These are phyloP conservation scores for Pammene fasciana DNA, from an alignment of 2,888 invertebrate genomes.

Conservation along the genomic window DNA sequence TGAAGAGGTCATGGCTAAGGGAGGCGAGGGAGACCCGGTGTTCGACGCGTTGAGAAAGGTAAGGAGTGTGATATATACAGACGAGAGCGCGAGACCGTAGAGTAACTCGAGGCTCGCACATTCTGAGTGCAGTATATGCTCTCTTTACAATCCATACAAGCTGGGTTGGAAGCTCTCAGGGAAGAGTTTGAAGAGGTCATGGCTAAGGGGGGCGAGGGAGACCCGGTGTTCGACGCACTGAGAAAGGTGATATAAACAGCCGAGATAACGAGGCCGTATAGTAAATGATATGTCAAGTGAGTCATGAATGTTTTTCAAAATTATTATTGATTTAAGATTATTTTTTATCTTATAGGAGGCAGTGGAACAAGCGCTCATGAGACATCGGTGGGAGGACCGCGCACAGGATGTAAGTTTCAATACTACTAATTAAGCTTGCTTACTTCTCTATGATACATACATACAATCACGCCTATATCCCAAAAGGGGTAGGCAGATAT, in stretches of 20 bases:
- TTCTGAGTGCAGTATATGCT: too few relatives aligned
- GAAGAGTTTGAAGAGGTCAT: slow-evolving; percentile 68
- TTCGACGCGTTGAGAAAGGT: slow-evolving; percentile 93
- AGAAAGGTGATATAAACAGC: too few relatives aligned
- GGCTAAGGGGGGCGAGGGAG: slow-evolving; percentile 43
- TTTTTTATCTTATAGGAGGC: slow-evolving; percentile 83
- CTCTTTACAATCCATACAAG: slow-evolving; percentile 79
- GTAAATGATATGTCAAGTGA: too few relatives aligned
- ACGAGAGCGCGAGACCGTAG: neutral
- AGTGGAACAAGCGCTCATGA: slow-evolving; percentile 91
- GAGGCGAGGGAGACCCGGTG: slow-evolving; percentile 91
- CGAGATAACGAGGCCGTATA: too few relatives aligned
- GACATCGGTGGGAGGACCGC: slow-evolving; percentile 98
- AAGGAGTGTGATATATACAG: neutral
- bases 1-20: slow-evolving; percentile 57
- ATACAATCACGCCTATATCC: too few relatives aligned
- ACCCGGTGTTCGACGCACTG: too few relatives aligned
- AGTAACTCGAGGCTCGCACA: too few relatives aligned
- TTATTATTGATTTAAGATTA: neutral
- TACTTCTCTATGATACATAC: too few relatives aligned
- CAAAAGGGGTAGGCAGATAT: too few relatives aligned
- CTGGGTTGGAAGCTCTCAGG: slow-evolving; percentile 89
- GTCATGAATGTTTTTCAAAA: too few relatives aligned
- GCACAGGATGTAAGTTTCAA: slow-evolving; percentile 79
- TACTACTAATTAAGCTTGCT: too few relatives aligned